Evolutionary conservation across 2,888 invertebrate species (phyloP).

Genomic region (Embidobia sp.): DNA sequence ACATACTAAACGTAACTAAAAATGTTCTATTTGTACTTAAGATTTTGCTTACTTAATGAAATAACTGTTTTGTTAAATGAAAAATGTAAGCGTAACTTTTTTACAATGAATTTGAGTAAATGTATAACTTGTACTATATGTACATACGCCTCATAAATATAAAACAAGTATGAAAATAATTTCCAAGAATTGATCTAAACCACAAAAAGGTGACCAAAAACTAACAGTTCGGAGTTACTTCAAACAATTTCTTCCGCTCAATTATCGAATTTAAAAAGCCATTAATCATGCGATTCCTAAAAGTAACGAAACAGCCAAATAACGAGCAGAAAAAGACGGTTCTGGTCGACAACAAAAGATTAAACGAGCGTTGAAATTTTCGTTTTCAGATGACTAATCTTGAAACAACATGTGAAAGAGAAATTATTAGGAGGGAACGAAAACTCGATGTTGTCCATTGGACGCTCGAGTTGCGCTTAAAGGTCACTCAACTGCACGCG

Average conservation of each 20-base stretch:
- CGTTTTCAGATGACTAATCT: conserved; percentile 42
- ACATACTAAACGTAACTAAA: too few relatives aligned
- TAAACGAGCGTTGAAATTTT: conserved; percentile 47
- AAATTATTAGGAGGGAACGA: conserved; percentile 44
- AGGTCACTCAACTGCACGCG: conserved; percentile 52
- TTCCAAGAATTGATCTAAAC: too few relatives aligned
- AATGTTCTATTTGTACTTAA: too few relatives aligned
- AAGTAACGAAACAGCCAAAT: conserved; percentile 10
- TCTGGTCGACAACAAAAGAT: conserved; percentile 24
- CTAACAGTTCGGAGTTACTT: neutral
- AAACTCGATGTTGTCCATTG: conserved; percentile 20
- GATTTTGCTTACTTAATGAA: too few relatives aligned
- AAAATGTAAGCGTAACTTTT: too few relatives aligned
- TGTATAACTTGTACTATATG: too few relatives aligned
- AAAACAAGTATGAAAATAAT: too few relatives aligned
- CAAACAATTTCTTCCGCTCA: conserved; percentile 8
- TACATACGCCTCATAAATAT: too few relatives aligned
- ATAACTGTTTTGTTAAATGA: too few relatives aligned
- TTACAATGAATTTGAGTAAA: too few relatives aligned
- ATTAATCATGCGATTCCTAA: conserved; percentile 27
- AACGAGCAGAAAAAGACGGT: conserved; percentile 30
- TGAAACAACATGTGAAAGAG: conserved; percentile 40
- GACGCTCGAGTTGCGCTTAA: conserved; percentile 32
- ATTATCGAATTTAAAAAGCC: conserved; percentile 14
- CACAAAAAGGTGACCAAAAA: too few relatives aligned